Evolutionary conservation across 2,797 vertebrate genomes (phyloP).

Genomic region (Tauraco hartlaubi): DNA sequence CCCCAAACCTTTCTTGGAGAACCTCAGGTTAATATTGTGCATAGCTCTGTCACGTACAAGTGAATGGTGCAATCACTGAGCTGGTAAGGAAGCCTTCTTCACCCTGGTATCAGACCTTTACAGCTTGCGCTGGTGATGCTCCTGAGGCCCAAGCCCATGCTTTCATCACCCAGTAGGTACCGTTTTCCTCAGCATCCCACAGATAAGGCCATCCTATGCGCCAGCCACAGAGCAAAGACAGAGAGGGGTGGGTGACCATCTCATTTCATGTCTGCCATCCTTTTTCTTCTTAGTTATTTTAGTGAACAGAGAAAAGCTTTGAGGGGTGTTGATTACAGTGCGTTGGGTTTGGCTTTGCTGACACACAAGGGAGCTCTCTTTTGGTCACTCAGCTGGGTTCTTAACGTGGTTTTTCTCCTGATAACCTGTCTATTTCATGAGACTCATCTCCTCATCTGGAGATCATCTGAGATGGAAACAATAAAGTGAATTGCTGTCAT

Average conservation of each 20-base stretch:
- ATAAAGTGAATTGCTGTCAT: not conserved
- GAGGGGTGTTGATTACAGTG: not conserved
- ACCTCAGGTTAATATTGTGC: not conserved
- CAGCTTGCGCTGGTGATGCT: not conserved
- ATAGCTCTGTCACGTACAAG: accelerated
- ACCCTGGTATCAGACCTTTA: not conserved
- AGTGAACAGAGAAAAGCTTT: not conserved
- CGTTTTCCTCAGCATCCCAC: not conserved
- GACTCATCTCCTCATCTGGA: not conserved
- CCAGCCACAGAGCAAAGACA: not conserved
- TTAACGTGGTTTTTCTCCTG: not conserved
- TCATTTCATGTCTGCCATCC: not conserved
- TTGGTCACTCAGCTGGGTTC: not conserved
- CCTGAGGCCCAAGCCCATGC: not conserved
- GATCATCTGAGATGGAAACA: not conserved
- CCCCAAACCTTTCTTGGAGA: not conserved
- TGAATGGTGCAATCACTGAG: not conserved
- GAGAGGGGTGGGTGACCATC: too few relatives aligned
- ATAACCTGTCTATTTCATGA: not conserved
- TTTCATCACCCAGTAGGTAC: not conserved
- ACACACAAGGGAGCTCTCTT: not conserved
- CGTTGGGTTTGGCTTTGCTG: not conserved
- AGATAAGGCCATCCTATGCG: not conserved
- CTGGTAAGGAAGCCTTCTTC: not conserved
- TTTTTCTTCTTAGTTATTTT: not conserved